A percentile compares a stretch with the other conserved stretches of the same genome.
These are phyloP conservation scores for Conomelus anceps DNA, from an alignment of 2,888 invertebrate species.

Conservation along the genomic window DNA sequence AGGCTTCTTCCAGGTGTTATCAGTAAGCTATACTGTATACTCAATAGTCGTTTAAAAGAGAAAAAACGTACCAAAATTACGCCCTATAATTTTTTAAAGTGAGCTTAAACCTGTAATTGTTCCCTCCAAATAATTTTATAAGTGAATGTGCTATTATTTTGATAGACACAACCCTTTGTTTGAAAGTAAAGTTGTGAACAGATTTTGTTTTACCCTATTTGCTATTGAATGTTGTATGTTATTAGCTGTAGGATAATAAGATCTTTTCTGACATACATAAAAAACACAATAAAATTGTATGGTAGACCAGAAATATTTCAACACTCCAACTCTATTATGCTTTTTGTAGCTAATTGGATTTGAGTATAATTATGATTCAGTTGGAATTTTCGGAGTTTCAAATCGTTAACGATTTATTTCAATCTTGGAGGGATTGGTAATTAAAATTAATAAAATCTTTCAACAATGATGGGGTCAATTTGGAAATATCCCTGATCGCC, in stretches of 20 bases:
- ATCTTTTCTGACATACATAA: background rate
- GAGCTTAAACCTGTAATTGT: background rate
- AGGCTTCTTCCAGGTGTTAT: background rate
- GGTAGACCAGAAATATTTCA: background rate
- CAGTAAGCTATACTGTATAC: background rate
- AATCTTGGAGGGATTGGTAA: no score
- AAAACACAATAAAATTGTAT: background rate
- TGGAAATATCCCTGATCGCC: no score
- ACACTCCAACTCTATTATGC: background rate
- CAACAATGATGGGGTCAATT: no score
- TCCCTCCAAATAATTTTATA: background rate
- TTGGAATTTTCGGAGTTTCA: no score
- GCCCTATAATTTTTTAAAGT: background rate
- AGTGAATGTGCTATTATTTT: background rate
- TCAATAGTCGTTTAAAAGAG: background rate
- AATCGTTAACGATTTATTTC: no score
- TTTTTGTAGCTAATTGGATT: background rate
- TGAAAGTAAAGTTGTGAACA: background rate
- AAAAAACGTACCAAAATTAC: background rate
- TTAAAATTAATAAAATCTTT: no score
- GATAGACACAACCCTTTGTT: background rate
- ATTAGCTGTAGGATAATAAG: background rate
- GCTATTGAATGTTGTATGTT: background rate
- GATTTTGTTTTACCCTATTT: background rate
- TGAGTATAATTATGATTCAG: background rate